Evolutionary conservation across 2,113 vertebrate species (phyloP), one percentile per base, ranked within the genome.

Genomic region (Paracanthobrama guichenoti): DNA sequence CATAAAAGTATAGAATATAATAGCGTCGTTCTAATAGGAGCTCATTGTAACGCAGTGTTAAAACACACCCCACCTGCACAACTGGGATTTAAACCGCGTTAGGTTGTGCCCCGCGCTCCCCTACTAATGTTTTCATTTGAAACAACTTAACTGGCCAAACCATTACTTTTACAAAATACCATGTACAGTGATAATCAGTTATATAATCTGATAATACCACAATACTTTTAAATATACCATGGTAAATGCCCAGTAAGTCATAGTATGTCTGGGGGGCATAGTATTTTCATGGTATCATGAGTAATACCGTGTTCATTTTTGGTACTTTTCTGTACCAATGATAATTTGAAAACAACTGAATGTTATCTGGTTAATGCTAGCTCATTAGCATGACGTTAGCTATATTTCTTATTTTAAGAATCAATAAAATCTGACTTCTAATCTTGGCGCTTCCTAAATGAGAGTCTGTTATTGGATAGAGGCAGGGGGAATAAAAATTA

Each of bases 401-500:
- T 46, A 5, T 22, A 22, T 71, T 62, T 69, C 35, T 60, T 53
- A 26, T 53, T 48, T 57, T 84, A 66, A 67, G 14, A 7, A 86
- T 86, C 42, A 86, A 64, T 73, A 16, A 42, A 75, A 35, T 39
- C 57, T 48, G 71, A 22, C 55, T 39, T 50, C 53, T 84, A 73
- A 73, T 72, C 66, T 77, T 87, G 74, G 74, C 67, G 16, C 69
- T 53, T 67, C 64, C 57, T 75, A 46, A 67, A 79, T 57, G 75
- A 73, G 20, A 44, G 79, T 71, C 85, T 83, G 81, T 84, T 53
- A 77, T 62, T 78, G n/a, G 48, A 85, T 39, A 35, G 50, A 7
- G 50, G 35, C 31, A 44, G 74, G 28, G 66, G 13, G 74, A 82
- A 83, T 83, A 82, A 71, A 60, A 83, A 74, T 85, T 31, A 69